Conservation (phyloP, 2,888 invertebrate species). For the Rutpela maculata region DNA sequence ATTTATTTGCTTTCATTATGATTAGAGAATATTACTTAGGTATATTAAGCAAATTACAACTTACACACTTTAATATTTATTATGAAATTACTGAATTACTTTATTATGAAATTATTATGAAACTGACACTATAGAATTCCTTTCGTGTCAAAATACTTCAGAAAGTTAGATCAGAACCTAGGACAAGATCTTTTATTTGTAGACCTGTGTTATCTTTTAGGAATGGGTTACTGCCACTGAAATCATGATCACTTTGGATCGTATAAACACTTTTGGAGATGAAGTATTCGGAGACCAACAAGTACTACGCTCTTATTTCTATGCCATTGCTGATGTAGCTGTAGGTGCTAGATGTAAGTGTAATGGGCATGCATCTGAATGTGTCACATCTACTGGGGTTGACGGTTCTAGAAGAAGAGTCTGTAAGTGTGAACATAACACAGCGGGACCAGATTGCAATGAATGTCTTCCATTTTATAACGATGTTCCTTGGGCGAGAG, state of each 20-base stretch:
- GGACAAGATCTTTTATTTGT: too few relatives aligned
- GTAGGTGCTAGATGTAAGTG: conserved; percentile 96
- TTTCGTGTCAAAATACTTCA: too few relatives aligned
- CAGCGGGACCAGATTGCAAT: conserved; percentile 95
- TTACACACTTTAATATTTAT: too few relatives aligned
- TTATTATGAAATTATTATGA: too few relatives aligned
- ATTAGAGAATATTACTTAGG: too few relatives aligned
- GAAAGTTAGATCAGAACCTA: too few relatives aligned
- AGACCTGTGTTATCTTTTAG: conserved; percentile 75
- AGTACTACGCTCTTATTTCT: conserved; percentile 96
- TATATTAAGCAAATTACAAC: too few relatives aligned
- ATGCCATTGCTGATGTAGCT: conserved; percentile 91
- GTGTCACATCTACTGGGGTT: conserved; percentile 80
- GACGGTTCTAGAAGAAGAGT: conserved; percentile 79
- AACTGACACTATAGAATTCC: too few relatives aligned
- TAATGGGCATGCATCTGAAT: conserved; percentile 97
- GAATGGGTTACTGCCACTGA: conserved; percentile 99
- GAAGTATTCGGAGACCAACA: conserved; percentile 95
- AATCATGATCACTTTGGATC: conserved; percentile 90
- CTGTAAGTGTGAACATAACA: conserved; percentile 96
- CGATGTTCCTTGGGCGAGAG: conserved; percentile 96
- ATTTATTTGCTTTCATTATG: too few relatives aligned
- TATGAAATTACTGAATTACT: too few relatives aligned
- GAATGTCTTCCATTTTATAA: conserved; percentile 96
- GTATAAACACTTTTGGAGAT: conserved; percentile 99